A percentile compares a stretch with the other conserved stretches of the same genome.
These are phyloP conservation scores for Azorinus chamasolen DNA, from an alignment of 2,888 invertebrate species.

Conservation along the genomic window DNA sequence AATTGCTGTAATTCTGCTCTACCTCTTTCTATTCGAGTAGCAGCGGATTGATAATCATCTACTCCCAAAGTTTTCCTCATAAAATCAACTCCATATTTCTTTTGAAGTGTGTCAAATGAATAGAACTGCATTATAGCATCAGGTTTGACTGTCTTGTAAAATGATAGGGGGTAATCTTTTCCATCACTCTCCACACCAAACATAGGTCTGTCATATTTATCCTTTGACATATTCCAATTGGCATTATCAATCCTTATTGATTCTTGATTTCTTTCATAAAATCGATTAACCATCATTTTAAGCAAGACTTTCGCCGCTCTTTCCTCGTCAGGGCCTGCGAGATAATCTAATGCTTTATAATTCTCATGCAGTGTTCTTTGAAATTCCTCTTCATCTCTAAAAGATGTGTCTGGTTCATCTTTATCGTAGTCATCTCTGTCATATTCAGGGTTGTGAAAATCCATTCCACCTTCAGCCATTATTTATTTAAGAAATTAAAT, in stretches of 20 bases:
- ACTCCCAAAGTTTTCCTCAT: too few species aligned
- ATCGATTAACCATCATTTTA: not conserved
- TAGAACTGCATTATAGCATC: too few species aligned
- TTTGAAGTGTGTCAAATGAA: conserved; percentile 36
- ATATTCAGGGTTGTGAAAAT: conserved; percentile 40
- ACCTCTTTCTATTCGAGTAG: conserved; percentile 10
- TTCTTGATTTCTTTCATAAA: not conserved
- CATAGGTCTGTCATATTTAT: too few species aligned
- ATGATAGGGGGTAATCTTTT: not conserved
- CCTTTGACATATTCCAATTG: too few species aligned
- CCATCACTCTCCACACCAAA: too few species aligned
- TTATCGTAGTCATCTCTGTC: conserved; percentile 32
- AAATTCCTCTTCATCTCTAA: not conserved
- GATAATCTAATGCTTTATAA: not conserved
- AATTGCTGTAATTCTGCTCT: not conserved
- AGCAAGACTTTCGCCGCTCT: not conserved
- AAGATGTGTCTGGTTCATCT: conserved; percentile 20
- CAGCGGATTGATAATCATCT: too few species aligned
- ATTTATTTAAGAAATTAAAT: conserved; percentile 8
- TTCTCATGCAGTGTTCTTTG: not conserved
- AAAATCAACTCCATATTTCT: conserved; percentile 40
- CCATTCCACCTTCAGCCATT: conserved; percentile 43
- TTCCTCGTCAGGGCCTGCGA: not conserved
- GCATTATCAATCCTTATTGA: not conserved
- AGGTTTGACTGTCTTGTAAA: not conserved